phyloP scores from a whole-genome alignment of 2,888 invertebrate genomes.

The Andrena praecox region DNA sequence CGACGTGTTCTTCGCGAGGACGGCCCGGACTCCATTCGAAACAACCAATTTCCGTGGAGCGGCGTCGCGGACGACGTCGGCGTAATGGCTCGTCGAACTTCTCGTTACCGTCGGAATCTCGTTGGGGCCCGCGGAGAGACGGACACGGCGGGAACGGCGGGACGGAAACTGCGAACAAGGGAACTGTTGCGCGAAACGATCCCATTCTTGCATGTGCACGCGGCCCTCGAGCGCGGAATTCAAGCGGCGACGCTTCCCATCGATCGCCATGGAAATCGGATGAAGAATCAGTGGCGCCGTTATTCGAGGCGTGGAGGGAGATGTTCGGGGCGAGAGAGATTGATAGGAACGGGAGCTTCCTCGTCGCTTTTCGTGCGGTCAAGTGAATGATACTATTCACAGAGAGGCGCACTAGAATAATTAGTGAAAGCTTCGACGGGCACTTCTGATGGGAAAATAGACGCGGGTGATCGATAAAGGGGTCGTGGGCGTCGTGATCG shows the following conservation, averaged over 20 bases:
- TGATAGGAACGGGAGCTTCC: too few species aligned
- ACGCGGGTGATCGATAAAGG: too few species aligned
- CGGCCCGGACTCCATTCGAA: constrained; percentile 40
- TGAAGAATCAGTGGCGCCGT: too few species aligned
- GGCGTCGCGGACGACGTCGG: constrained; percentile 37
- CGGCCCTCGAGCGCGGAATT: neutral
- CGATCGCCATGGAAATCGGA: too few species aligned
- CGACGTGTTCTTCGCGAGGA: constrained; percentile 22
- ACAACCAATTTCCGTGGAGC: constrained; percentile 61
- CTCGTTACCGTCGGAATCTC: constrained; percentile 54
- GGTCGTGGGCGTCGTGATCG: too few species aligned
- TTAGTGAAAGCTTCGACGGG: too few species aligned
- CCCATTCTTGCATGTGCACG: constrained; percentile 1
- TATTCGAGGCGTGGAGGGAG: too few species aligned
- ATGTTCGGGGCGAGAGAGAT: too few species aligned
- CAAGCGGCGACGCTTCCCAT: neutral
- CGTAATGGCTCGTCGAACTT: constrained; percentile 57
- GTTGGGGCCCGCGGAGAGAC: neutral
- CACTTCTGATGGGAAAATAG: too few species aligned
- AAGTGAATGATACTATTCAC: too few species aligned
- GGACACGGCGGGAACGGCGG: constrained; percentile 28
- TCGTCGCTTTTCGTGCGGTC: too few species aligned
- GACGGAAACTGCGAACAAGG: constrained; percentile 19
- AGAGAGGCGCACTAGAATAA: too few species aligned
- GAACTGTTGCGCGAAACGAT: constrained; percentile 27